Evolutionary conservation across 2,797 vertebrate species (phyloP).

Genomic region (Gallirallus australis): DNA sequence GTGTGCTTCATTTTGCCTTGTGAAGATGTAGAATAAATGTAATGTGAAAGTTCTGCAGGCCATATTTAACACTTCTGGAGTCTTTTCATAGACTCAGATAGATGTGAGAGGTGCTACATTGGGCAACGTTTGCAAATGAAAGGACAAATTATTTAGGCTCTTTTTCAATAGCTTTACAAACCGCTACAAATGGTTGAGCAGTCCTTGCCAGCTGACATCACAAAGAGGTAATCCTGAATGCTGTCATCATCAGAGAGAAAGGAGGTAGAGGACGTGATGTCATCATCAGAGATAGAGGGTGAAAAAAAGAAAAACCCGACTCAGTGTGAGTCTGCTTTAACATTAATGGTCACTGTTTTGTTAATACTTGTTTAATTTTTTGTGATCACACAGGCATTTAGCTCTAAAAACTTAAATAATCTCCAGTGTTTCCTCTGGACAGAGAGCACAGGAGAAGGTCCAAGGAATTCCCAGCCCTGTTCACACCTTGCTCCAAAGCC

Average conservation of each 20-base stretch:
- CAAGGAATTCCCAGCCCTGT: not conserved
- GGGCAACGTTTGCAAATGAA: not conserved
- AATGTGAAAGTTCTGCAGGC: not conserved
- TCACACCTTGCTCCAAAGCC: not conserved
- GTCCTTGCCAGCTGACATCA: not conserved
- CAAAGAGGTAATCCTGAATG: not conserved
- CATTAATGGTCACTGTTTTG: not conserved
- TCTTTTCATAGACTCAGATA: not conserved
- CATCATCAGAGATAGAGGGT: not conserved
- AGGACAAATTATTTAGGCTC: not conserved
- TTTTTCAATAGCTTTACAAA: not conserved
- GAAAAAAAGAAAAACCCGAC: rapidly evolving
- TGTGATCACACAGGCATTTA: not conserved
- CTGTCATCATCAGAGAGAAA: not conserved
- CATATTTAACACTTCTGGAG: not conserved
- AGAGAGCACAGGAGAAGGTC: not conserved
- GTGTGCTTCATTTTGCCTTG: not conserved
- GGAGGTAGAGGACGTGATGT: not conserved
- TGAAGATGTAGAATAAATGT: not conserved
- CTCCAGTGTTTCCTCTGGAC: not conserved
- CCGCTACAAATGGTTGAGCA: not conserved
- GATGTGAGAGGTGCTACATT: not conserved
- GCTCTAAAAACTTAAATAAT: not conserved
- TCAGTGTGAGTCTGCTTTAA: not conserved
- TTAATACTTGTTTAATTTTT: not conserved